Base-by-base conservation (phyloP, 2,797 vertebrate species). In the Gymnoscopelus braueri region DNA sequence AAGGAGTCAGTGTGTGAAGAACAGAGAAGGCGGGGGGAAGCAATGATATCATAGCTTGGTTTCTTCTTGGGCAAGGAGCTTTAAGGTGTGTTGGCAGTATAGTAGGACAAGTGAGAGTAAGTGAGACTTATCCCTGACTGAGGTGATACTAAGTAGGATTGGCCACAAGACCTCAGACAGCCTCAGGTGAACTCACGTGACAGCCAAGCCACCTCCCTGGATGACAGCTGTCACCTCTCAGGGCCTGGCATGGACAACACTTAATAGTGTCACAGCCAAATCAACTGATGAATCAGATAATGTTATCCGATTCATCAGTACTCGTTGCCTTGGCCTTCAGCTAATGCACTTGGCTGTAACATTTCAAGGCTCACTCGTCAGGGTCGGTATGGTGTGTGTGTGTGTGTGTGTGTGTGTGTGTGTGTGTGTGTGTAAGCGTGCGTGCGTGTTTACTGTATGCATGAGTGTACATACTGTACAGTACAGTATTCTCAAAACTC, bases 141-240 rank as follows among this genome's bases (percentile, higher is more conserved):
- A 90, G 86, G 84, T 84, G 82, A 84, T 79, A 81, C 87, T 88
- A 87, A 90, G 85, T 87, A 64, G 91, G 87, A 89, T 87, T 79
- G 89, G 76, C 71, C 14, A 58, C 74, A 65, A 66, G 60, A 60
- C 71, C 71, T 88, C 79, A 88, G 77, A 75, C 78, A 75, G 74
- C 61, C 69, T 9, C 69, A 84, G 78, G 86, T 86, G 81, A 86
- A 86, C 71, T 55, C 23, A 53, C 14, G 12, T 13, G 15, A 72
- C 57, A 75, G 47, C 63, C 69, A 81, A 73, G 65, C 12, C 57
- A 9, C 51, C 65, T 58, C 54, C 47, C 23, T 44, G 54, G 29
- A 9, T 64, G 50, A 8, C 15, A 32, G 60, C 67, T 29, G n/a
- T 72, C 60, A 57, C 58, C 75, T 64, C 48, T 67, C 74, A 60